A percentile compares a stretch with the other conserved stretches of the same genome.
These are phyloP conservation scores for Eilema depressum DNA, from an alignment of 2,888 invertebrate species.

Conservation along the genomic window DNA sequence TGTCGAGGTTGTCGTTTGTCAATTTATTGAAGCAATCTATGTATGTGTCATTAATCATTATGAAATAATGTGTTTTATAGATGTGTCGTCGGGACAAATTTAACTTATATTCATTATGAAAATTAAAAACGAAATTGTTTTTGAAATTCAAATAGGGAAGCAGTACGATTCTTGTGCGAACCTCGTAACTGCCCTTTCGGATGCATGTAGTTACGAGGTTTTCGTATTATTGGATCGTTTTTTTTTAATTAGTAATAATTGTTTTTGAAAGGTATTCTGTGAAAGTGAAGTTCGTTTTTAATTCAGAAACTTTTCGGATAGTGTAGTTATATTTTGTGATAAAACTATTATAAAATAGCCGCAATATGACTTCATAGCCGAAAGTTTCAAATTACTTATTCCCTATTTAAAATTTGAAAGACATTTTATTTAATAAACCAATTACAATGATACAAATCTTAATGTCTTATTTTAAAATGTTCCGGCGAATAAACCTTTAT, in stretches of 20 bases:
- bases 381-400: neutral
- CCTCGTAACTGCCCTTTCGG: neutral
- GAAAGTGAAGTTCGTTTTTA: neutral
- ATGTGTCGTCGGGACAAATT: slow-evolving; percentile 21
- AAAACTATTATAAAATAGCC: no score
- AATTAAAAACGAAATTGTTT: neutral
- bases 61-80: slow-evolving; percentile 18
- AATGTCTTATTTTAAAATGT: no score
- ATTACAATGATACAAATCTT: no score
- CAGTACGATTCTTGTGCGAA: neutral
- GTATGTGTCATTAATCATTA: neutral
- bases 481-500: no score
- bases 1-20: slow-evolving; percentile 46
- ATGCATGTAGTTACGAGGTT: neutral
- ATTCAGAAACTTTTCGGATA: neutral
- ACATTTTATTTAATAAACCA: neutral
- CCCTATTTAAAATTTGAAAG: neutral
- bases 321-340: neutral
- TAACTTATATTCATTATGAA: slow-evolving; percentile 2
- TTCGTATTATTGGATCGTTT: no score
- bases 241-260: no score
- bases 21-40: slow-evolving; percentile 44
- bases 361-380: no score
- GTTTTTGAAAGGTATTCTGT: neutral
- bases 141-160: neutral